phyloP scores from a whole-genome alignment of 2,113 vertebrate genomes.

The Acinonyx jubatus region DNA sequence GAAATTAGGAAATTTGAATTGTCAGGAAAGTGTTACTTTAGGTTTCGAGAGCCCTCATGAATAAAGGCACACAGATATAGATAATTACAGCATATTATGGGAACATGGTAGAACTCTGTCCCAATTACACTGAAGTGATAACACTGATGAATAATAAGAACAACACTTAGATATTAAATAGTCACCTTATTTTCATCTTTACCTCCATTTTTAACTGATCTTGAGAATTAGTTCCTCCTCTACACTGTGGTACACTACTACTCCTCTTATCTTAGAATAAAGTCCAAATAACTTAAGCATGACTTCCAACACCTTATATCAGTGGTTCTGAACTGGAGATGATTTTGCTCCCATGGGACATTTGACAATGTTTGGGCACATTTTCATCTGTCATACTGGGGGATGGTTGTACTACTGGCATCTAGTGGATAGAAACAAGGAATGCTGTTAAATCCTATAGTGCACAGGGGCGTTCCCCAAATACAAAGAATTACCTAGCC shows the following conservation, averaged over 20 bases:
- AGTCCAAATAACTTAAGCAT: neutral
- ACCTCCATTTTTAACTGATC: neutral
- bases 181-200: neutral
- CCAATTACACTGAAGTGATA: neutral
- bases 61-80: neutral
- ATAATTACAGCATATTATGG: neutral
- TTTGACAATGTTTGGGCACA: neutral
- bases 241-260: neutral
- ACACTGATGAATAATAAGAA: neutral
- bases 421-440: neutral
- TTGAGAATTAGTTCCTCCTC: neutral
- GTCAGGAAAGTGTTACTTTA: neutral
- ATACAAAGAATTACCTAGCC: neutral
- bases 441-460: neutral
- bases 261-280: neutral
- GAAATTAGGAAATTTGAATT: neutral
- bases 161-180: neutral
- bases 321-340: neutral
- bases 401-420: neutral
- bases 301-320: neutral
- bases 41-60: neutral
- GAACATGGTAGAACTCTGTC: neutral
- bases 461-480: neutral
- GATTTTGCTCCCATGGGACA: neutral
- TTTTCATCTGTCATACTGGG: neutral